Base-by-base conservation (phyloP, 2,113 vertebrate species). In the Heptranchias perlo region DNA sequence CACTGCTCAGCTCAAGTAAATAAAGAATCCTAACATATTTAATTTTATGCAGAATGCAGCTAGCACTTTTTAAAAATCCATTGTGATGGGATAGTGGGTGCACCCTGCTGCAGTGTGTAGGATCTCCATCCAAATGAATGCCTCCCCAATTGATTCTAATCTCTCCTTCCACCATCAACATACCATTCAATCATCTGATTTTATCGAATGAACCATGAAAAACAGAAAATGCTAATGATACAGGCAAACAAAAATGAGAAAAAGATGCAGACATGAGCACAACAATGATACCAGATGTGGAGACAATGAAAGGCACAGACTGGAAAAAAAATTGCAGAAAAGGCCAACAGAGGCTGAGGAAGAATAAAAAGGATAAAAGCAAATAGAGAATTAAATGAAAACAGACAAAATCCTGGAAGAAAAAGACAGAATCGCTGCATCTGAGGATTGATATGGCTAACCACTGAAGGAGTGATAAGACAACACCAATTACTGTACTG, bases 11-110 rank as follows among this genome's bases (percentile, higher is more conserved):
- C 54, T 92, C 61, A 28, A 61, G 14, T 61, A 6, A 92, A 35
- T 92, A 92, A 92, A 61, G 31, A 58, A n/a, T 92, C 54, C 87
- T 92, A 31, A 61, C 87, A 92, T 16, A 92, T 61, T 31, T 92
- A n/a, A 58, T n/a, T 61, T 61, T 35, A 35, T n/a, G 11, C 35
- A 92, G 54, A 61, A 35, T 58, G 52, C 35, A 21, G 54, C 4
- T 58, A 58, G 4, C 13, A 58, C 86, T 4, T 54, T 3, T 91
- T 89, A 14, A 92, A 92, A 61, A 92, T 92, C 52, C 54, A 92
- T 21, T 14, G 49, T 23, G 54, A 61, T 61, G 52, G 54, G 52
- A 58, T 54, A 58, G 14, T 18, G 11, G 25, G 0, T 54, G 35
- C 11, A 61, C 13, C 61, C 31, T 92, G 31, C 31, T 11, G 58